phyloP scores from a whole-genome alignment of 2,888 invertebrate genomes.

The Nebria salina region DNA sequence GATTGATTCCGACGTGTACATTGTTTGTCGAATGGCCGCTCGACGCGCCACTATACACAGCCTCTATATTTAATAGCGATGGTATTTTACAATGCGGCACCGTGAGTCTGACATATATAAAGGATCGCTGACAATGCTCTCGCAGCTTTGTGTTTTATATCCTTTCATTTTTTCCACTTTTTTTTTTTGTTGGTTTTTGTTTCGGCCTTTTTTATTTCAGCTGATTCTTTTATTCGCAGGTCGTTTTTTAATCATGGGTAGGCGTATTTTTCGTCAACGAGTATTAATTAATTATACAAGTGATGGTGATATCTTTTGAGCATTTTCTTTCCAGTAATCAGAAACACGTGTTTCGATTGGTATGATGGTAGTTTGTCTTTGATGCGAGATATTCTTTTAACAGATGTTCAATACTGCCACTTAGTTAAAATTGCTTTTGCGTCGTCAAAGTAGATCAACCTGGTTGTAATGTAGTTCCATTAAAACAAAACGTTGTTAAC shows the following conservation, averaged over 20 bases:
- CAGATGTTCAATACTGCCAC: too few species aligned
- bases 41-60: background rate
- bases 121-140: conserved; percentile 45
- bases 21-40: conserved; percentile 38
- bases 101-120: conserved; percentile 46
- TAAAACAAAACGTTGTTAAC: background rate
- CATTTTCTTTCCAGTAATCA: conserved; percentile 8
- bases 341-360: background rate
- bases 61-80: conserved; percentile 47
- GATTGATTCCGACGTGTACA: conserved; percentile 47
- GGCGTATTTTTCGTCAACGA: conserved; percentile 45
- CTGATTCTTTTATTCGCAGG: conserved; percentile 20
- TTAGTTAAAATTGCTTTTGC: background rate
- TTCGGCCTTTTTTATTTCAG: conserved; percentile 23
- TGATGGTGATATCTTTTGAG: conserved; percentile 40
- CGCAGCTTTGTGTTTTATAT: conserved; percentile 46
- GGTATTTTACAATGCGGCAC: conserved; percentile 43
- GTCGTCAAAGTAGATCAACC: background rate
- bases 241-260: conserved; percentile 43
- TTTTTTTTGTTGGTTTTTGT: conserved; percentile 42
- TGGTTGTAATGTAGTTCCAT: background rate
- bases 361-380: background rate
- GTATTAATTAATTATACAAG: conserved; percentile 45
- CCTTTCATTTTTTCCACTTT: conserved; percentile 43
- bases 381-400: background rate